These are phyloP conservation scores for Manis javanica DNA, from an alignment of 2,797 vertebrate genomes.

Conservation along the genomic window DNA sequence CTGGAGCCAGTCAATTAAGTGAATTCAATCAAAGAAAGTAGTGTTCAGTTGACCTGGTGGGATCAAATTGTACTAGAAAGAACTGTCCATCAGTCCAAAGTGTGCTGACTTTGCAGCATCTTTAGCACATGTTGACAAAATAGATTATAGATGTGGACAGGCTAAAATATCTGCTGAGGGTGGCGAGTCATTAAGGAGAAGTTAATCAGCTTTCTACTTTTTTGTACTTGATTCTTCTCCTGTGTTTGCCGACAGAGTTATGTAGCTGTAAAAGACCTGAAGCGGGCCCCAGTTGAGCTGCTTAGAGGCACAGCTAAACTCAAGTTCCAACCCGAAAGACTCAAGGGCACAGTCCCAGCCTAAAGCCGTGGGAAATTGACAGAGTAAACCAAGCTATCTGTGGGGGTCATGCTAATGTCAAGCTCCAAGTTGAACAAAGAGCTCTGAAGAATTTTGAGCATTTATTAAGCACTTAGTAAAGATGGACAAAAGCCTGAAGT, in stretches of 20 bases:
- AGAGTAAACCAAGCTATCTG: fast-evolving
- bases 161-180: fast-evolving
- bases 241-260: fast-evolving
- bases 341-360: neutral
- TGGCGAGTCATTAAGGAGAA: fast-evolving
- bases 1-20: neutral
- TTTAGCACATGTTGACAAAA: no score
- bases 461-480: no score
- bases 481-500: neutral
- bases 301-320: neutral
- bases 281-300: fast-evolving
- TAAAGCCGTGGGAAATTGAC: fast-evolving
- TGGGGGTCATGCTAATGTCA: fast-evolving
- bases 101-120: no score
- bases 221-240: fast-evolving
- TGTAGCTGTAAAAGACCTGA: neutral
- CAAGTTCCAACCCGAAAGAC: neutral
- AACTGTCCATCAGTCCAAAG: fast-evolving
- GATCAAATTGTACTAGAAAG: fast-evolving
- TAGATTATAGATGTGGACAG: neutral
- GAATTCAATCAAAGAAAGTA: neutral
- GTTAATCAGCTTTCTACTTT: neutral
- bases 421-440: neutral
- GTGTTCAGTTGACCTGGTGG: fast-evolving
- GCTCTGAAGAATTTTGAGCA: neutral